Evolutionary conservation across 2,888 invertebrate species (phyloP).

Genomic region (Drosophila paramelanica): DNA sequence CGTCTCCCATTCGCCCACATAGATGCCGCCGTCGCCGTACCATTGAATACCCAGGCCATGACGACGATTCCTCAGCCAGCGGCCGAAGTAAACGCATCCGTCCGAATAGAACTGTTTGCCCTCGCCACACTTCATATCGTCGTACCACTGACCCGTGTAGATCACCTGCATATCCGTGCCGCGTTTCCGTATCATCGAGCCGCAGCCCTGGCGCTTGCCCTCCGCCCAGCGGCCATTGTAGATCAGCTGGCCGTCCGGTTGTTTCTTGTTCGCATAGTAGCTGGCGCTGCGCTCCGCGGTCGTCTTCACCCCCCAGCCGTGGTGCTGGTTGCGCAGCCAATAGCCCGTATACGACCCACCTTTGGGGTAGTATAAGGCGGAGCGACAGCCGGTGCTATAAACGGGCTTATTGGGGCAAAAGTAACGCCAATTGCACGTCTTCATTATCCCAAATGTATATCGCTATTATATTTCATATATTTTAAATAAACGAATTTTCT

Average conservation of each 20-base stretch:
- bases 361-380: conserved; percentile 70
- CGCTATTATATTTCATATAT: not conserved
- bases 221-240: conserved; percentile 83
- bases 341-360: conserved; percentile 79
- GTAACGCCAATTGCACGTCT: conserved; percentile 53
- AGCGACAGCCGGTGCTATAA: conserved; percentile 70
- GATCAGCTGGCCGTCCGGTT: conserved; percentile 67
- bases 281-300: conserved; percentile 30
- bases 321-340: conserved; percentile 72
- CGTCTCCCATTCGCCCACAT: conserved; percentile 83
- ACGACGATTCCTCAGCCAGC: conserved; percentile 80
- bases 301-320: conserved; percentile 78
- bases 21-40: conserved; percentile 79
- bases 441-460: conserved; percentile 47
- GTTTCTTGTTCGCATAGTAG: conserved; percentile 53
- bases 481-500: not conserved
- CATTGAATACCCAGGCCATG: conserved; percentile 83
- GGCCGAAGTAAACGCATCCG: conserved; percentile 80
- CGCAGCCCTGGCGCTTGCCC: conserved; percentile 80
- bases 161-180: conserved; percentile 71
- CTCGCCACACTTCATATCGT: conserved; percentile 81
- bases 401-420: conserved; percentile 63
- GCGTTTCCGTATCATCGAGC: conserved; percentile 75
- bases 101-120: conserved; percentile 83
- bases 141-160: conserved; percentile 81